Conservation (phyloP, 2,888 invertebrate species). For the Drosophila testacea region DNA sequence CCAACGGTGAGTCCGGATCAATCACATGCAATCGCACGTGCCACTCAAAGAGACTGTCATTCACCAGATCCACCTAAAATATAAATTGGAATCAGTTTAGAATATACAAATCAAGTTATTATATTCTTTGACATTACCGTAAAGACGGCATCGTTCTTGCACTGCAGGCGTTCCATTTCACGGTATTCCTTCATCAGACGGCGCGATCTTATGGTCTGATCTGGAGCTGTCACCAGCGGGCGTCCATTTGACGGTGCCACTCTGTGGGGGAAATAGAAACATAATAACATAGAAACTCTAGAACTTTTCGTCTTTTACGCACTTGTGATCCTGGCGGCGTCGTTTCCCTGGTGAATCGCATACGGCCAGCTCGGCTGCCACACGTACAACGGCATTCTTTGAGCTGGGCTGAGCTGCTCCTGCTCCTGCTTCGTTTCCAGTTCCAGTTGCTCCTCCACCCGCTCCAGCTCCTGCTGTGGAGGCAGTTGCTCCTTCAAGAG, state of each 20-base stretch:
- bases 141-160: conserved; percentile 90
- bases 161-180: conserved; percentile 91
- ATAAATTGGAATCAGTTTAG: neutral
- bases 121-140: conserved; percentile 86
- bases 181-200: conserved; percentile 94
- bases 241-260: conserved; percentile 84
- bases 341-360: conserved; percentile 81
- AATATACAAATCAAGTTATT: too few relatives aligned
- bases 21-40: conserved; percentile 92
- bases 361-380: conserved; percentile 61
- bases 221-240: conserved; percentile 82
- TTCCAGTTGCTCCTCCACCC: neutral
- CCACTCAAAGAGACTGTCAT: conserved; percentile 95
- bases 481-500: conserved; percentile 30
- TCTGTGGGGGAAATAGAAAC: conserved; percentile 54
- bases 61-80: conserved; percentile 90
- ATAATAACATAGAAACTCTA: too few relatives aligned
- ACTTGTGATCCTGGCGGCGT: conserved; percentile 81
- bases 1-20: conserved; percentile 93
- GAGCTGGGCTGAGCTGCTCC: conserved; percentile 29
- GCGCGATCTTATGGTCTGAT: conserved; percentile 89
- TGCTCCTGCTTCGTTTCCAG: conserved; percentile 60
- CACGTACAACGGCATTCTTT: conserved; percentile 64
- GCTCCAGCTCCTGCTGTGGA: conserved; percentile 77
- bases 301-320: too few relatives aligned